Evolutionary conservation across 1,140 invertebrate genomes (phyloP), one percentile per base, ranked within the genome.

Genomic region (Polyergus mexicanus): DNA sequence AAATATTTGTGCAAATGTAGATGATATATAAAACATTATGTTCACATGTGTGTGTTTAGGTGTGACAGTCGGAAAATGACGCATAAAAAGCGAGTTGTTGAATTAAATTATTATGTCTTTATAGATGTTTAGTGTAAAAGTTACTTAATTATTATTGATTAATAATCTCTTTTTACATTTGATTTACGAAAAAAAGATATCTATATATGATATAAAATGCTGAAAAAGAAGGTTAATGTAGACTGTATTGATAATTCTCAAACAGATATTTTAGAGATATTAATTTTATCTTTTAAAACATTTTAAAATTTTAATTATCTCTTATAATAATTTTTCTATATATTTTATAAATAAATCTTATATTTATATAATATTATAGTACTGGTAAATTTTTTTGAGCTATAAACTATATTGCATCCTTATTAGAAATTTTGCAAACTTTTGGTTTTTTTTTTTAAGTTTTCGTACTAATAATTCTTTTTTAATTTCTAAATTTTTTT

Each of bases 221-320:
- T 4, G 8, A 54, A 11, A 11, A 84, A 22, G 7, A 71, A 28
- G 54, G 60, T 63, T 54, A 89, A 75, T 22, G 84, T 88, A 72
- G 25, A 13, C 11, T 16, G 25, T 28, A 22, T 54, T 7, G n/a
- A 58, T 22, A 7, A 54, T 54, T 72, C n/a, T 7, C 2, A 32
- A 7, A 35, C 6, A 5, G 1, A 32, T 51, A 22, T 71, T 71
- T 56, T 72, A 35, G 10, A 38, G 13, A 54, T 35, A 35, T 51
- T 11, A 71, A 54, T 72, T 72, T 22, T 72, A 72, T 72, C 8
- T 56, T 11, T 32, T 6, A 11, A 54, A n/a, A 22, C 6, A 54
- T n/a, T 0, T 3, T 35, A 35, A 72, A 56, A n/a, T 71, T 2
- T 72, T 35, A 56, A 38, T 22, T 54, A 71, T 32, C 2, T 32